Evolutionary conservation across 1,140 invertebrate species (phyloP).

Genomic region (Leptoteleia sp.): DNA sequence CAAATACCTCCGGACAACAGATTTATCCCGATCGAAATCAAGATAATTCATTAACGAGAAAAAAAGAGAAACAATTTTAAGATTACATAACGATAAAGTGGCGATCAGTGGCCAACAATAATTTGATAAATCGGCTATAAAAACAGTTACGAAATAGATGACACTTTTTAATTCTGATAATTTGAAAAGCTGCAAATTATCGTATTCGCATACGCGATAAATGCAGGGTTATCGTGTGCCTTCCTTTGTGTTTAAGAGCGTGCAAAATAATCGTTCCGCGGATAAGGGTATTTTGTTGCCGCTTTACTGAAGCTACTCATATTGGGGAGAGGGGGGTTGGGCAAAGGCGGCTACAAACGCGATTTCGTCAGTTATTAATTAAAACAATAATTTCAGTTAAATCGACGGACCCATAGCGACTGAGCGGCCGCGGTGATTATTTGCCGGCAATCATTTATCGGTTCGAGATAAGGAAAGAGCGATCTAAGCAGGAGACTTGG

Average conservation of each 20-base stretch:
- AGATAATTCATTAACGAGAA: too few species aligned
- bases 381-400: conserved; percentile 9
- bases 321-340: too few species aligned
- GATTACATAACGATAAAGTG: conserved; percentile 20
- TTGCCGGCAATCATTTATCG: conserved; percentile 21
- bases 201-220: conserved; percentile 17
- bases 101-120: neutral
- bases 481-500: conserved; percentile 39
- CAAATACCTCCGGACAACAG: too few species aligned
- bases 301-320: neutral
- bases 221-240: conserved; percentile 29
- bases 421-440: conserved; percentile 1
- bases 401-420: conserved; percentile 2
- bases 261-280: conserved; percentile 20
- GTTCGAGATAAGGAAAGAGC: conserved; percentile 7
- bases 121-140: conserved; percentile 1
- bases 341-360: neutral
- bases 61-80: conserved; percentile 5
- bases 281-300: conserved; percentile 23
- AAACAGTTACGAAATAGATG: conserved; percentile 30
- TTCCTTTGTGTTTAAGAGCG: conserved; percentile 10
- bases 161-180: conserved; percentile 24
- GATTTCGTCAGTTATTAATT: conserved; percentile 25
- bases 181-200: conserved; percentile 12
- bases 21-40: too few species aligned